Conservation (phyloP, 2,113 vertebrate genomes). For the Eonycteris spelaea region DNA sequence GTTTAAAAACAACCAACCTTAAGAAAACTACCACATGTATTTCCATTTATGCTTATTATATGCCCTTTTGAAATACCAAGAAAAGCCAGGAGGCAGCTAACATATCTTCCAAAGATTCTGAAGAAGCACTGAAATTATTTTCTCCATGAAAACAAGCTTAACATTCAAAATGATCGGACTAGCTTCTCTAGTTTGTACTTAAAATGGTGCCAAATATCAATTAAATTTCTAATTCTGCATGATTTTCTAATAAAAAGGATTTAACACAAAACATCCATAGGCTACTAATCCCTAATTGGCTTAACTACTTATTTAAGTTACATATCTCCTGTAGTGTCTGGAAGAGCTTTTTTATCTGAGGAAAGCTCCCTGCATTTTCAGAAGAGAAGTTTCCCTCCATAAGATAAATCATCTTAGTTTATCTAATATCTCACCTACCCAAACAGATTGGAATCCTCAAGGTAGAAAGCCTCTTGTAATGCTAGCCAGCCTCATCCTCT, state of each 20-base stretch:
- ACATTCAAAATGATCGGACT: constrained; percentile 23
- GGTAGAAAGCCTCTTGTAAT: background rate
- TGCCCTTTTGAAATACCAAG: constrained; percentile 64
- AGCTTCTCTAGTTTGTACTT: constrained; percentile 7
- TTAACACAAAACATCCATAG: constrained; percentile 36
- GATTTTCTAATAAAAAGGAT: constrained; percentile 44
- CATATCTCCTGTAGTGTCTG: background rate
- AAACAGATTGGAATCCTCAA: background rate
- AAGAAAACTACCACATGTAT: constrained; percentile 41
- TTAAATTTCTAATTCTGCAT: constrained; percentile 45
- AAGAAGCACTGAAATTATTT: background rate
- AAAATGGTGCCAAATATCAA: constrained; percentile 52
- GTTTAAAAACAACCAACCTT: constrained; percentile 52
- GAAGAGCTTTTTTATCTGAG: background rate
- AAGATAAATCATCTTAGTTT: background rate
- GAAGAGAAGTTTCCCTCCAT: background rate
- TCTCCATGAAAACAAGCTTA: background rate
- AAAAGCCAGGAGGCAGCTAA: constrained; percentile 48
- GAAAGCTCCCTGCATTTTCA: background rate
- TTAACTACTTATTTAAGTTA: constrained; percentile 17
- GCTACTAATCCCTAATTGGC: constrained; percentile 14
- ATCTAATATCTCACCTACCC: background rate
- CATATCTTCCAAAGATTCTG: constrained; percentile 32
- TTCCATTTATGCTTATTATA: constrained; percentile 45
- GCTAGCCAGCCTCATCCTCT: background rate